Percentiles rank a stretch among this genome's conserved stretches.
phyloP scores from a whole-genome alignment of 2,888 invertebrate genomes.

The Crioceris asparagi region DNA sequence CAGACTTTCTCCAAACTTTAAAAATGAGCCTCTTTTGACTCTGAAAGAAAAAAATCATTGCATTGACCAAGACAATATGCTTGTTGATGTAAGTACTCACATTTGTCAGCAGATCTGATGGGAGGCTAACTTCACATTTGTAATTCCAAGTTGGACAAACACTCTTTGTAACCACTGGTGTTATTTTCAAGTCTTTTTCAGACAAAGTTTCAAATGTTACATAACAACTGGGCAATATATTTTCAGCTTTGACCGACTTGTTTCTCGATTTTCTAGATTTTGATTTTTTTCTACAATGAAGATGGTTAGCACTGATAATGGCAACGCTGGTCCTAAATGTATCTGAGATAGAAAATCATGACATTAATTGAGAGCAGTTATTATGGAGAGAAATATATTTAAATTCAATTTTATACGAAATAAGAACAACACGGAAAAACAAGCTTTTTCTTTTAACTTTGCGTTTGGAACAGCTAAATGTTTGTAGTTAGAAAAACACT shows the following conservation, averaged over 20 bases:
- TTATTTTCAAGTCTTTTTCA: slow-evolving; percentile 32
- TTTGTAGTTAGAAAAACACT: no score
- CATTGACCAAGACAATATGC: no score
- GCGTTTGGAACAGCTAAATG: no score
- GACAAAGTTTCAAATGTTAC: slow-evolving; percentile 47
- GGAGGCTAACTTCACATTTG: slow-evolving; percentile 40
- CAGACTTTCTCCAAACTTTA: slow-evolving; percentile 49
- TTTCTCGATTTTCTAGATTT: slow-evolving; percentile 30
- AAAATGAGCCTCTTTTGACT: slow-evolving; percentile 47
- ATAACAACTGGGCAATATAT: slow-evolving; percentile 47
- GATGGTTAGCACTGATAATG: slow-evolving; percentile 46
- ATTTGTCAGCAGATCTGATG: slow-evolving; percentile 41
- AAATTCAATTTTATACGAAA: no score
- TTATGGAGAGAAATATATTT: no score
- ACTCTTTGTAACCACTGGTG: slow-evolving; percentile 42
- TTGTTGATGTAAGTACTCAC: slow-evolving; percentile 42
- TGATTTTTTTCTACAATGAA: slow-evolving; percentile 38
- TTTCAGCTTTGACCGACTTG: slow-evolving; percentile 29
- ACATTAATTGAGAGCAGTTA: no score
- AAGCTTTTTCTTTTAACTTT: no score
- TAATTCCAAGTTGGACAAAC: slow-evolving; percentile 47
- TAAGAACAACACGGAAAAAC: no score
- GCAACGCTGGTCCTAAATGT: slow-evolving; percentile 42
- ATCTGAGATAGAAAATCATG: slow-evolving; percentile 7
- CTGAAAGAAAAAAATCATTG: slow-evolving; percentile 39